Evolutionary conservation across 1,140 invertebrate species (phyloP), one percentile per base, ranked within the genome.

Genomic region (Rhysida immarginata): DNA sequence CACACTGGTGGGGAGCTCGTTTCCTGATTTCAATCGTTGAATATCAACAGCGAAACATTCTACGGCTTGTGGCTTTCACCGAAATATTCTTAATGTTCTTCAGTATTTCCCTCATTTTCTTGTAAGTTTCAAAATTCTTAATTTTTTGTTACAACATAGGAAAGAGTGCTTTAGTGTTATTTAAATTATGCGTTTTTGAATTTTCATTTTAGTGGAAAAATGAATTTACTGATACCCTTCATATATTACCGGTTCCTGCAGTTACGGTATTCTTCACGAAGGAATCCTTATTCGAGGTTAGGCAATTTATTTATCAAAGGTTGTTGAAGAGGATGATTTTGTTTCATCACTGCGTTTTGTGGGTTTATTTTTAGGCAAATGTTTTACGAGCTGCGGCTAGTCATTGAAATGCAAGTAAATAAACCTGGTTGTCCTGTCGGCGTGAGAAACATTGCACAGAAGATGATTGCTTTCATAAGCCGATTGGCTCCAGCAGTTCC

Each of bases 211-310:
- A 94, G 91, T 64, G 89, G 89, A 11, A 81, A 82, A 68, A 83
- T 83, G 63, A 84, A 83, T 52, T 69, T 95, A 20, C 73, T 96
- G 59, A 85, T 91, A 29, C 90, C 91, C 35, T 85, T 96, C 68
- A 78, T 95, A 49, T 98, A 96, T 74, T 96, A 95, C 71, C 87
- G 94, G 65, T 97, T 97, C 71, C 72, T 97, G 56, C 79, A 81
- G 44, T 71, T 93, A 64, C 81, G 94, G 49, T 92, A 96, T 71
- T 73, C 83, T 35, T 96, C 92, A 3, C 79, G 87, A 55, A 82
- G 94, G 63, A 98, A 98, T 78, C 92, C 92, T 0, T 94, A 92
- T 72, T 94, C 87, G 23, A 69, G 72, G 72, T 74, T 64, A 58
- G 23, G 8, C 20, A 11, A 8, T 8, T 23, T 20, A 11, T 46